These are phyloP conservation scores for Acanthosoma haemorrhoidale DNA, from an alignment of 2,888 invertebrate species.

Conservation along the genomic window DNA sequence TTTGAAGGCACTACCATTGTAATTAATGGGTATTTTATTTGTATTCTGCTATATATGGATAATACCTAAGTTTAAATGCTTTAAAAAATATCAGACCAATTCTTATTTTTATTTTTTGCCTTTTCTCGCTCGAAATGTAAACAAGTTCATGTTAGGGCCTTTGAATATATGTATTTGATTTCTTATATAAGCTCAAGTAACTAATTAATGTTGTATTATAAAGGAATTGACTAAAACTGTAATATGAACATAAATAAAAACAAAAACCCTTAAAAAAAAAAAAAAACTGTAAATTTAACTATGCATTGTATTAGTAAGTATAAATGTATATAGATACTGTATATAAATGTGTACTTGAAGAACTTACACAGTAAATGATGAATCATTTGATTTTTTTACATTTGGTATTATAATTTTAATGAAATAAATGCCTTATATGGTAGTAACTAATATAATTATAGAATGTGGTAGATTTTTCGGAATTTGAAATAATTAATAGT, in stretches of 20 bases:
- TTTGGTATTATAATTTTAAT: not conserved
- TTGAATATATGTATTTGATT: constrained; percentile 11
- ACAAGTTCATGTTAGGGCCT: not conserved
- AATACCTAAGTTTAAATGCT: not conserved
- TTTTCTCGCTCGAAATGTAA: not conserved
- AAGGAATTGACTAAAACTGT: constrained; percentile 31
- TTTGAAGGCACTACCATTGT: constrained; percentile 22
- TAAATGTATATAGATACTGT: constrained; percentile 9
- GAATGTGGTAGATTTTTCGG: not conserved
- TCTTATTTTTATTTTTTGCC: not conserved
- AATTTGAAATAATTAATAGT: not conserved
- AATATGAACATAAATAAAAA: constrained; percentile 11
- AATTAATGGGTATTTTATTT: not conserved
- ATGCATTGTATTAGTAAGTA: not conserved
- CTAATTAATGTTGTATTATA: constrained; percentile 27
- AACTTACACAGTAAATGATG: not conserved
- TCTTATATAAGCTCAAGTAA: constrained; percentile 24
- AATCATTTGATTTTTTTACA: constrained; percentile 10
- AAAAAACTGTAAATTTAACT: not conserved
- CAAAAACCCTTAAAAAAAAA: too few relatives aligned
- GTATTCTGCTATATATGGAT: not conserved
- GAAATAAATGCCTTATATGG: constrained; percentile 1
- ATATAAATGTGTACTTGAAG: not conserved
- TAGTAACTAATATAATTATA: not conserved
- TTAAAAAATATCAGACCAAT: not conserved